phyloP scores from a whole-genome alignment of 2,797 vertebrate species.

The Pipistrellus kuhlii region DNA sequence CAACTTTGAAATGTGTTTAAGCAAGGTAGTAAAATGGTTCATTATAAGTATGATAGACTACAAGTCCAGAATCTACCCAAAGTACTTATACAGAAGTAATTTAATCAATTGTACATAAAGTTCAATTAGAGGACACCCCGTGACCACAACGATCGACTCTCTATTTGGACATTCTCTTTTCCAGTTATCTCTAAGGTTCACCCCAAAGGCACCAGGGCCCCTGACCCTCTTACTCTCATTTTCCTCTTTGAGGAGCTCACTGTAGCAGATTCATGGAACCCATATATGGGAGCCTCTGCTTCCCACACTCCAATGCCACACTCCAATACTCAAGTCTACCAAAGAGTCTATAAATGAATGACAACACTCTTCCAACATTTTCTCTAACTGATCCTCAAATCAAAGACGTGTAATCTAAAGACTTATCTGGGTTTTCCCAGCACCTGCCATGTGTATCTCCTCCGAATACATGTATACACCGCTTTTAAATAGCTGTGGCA shows the following conservation, averaged over 20 bases:
- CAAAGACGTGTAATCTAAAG: not conserved
- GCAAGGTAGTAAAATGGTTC: not conserved
- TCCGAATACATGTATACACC: not conserved
- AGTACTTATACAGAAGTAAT: not conserved
- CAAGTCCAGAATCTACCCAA: not conserved
- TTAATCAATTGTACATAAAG: slow-evolving; percentile 27
- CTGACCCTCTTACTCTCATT: not conserved
- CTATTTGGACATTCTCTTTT: not conserved
- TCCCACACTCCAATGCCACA: too few species aligned
- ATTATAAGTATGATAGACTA: not conserved
- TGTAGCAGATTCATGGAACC: not conserved
- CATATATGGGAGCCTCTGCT: not conserved
- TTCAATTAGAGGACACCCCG: not conserved
- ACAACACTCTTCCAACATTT: not conserved
- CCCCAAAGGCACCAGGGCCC: not conserved
- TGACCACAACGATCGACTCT: not conserved
- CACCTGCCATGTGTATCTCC: not conserved
- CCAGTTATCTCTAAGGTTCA: not conserved
- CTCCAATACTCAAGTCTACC: not conserved
- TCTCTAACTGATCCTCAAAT: not conserved
- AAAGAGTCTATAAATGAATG: not conserved
- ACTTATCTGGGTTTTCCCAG: not conserved
- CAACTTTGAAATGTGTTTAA: slow-evolving; percentile 29
- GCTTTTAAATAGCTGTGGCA: not conserved
- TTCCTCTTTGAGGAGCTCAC: not conserved